Evolutionary conservation across 1,140 invertebrate species (phyloP).

Genomic region (Thalassaphorura encarpata): DNA sequence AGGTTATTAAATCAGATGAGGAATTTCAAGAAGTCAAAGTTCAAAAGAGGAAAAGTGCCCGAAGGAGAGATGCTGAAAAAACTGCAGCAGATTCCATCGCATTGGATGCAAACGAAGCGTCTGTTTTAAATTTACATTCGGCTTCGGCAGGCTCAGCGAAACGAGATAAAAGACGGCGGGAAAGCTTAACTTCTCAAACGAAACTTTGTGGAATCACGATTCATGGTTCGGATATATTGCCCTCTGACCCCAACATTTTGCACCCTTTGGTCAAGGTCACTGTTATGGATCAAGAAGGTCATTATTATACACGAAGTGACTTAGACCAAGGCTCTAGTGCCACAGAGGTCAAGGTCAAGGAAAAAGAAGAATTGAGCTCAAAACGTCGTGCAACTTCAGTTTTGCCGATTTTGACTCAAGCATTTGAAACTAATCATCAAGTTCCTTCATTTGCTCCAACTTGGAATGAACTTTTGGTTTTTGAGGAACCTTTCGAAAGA

Average conservation of each 20-base stretch:
- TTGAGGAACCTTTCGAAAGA: conserved; percentile 48
- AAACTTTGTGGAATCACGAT: conserved; percentile 22
- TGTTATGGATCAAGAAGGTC: conserved; percentile 16
- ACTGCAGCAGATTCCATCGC: no score
- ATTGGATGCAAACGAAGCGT: no score
- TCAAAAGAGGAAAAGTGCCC: no score
- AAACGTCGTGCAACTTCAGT: not conserved
- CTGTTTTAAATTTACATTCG: no score
- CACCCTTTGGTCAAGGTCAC: conserved; percentile 30
- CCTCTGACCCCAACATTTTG: conserved; percentile 23
- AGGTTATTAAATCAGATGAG: no score
- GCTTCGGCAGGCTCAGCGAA: no score
- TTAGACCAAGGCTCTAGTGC: not conserved
- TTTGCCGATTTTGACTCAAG: conserved; percentile 26
- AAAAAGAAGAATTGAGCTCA: not conserved
- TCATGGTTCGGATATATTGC: conserved; percentile 23
- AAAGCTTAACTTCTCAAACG: no score
- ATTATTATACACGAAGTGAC: not conserved
- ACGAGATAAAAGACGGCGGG: no score
- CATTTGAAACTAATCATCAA: conserved; percentile 10
- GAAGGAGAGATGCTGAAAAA: no score
- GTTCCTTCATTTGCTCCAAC: conserved; percentile 36
- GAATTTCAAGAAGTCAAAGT: no score
- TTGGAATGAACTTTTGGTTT: conserved; percentile 55
- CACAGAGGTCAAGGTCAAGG: not conserved